Percentiles rank a stretch among this genome's conserved stretches.
These are phyloP conservation scores for Pandemis cinnamomeana DNA, from an alignment of 2,888 invertebrate genomes.

Conservation along the genomic window DNA sequence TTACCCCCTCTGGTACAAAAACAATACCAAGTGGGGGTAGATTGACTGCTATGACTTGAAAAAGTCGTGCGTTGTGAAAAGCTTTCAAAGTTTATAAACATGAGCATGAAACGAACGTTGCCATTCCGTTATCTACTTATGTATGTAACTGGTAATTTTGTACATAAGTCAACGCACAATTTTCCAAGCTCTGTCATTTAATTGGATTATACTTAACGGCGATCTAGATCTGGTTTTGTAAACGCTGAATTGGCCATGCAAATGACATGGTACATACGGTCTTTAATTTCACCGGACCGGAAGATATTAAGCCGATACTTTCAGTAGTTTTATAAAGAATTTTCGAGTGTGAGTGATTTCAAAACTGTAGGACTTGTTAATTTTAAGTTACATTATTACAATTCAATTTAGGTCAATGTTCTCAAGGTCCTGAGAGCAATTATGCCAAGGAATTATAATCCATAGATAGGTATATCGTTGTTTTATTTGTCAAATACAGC, in stretches of 20 bases:
- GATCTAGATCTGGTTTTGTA: slow-evolving; percentile 32
- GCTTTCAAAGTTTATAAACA: neutral
- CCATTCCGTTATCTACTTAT: slow-evolving; percentile 39
- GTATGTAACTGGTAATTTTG: slow-evolving; percentile 35
- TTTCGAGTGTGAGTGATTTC: too few relatives aligned
- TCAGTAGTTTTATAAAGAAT: too few relatives aligned
- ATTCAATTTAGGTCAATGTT: too few relatives aligned
- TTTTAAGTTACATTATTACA: too few relatives aligned
- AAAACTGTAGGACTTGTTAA: too few relatives aligned
- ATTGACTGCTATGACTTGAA: too few relatives aligned
- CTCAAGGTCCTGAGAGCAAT: too few relatives aligned
- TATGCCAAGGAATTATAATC: too few relatives aligned
- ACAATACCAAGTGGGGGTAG: too few relatives aligned
- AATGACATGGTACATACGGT: slow-evolving; percentile 12
- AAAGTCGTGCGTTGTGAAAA: neutral
- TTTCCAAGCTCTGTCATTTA: slow-evolving; percentile 35
- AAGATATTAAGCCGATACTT: too few relatives aligned
- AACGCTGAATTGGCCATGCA: slow-evolving; percentile 26
- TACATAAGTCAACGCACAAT: slow-evolving; percentile 22
- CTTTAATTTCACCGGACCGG: too few relatives aligned
- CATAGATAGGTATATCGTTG: neutral
- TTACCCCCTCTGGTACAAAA: too few relatives aligned
- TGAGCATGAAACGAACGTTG: slow-evolving; percentile 53
- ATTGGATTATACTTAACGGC: slow-evolving; percentile 18
- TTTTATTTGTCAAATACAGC: neutral